Conservation (phyloP, 2,113 vertebrate species). For the Thymallus thymallus region DNA sequence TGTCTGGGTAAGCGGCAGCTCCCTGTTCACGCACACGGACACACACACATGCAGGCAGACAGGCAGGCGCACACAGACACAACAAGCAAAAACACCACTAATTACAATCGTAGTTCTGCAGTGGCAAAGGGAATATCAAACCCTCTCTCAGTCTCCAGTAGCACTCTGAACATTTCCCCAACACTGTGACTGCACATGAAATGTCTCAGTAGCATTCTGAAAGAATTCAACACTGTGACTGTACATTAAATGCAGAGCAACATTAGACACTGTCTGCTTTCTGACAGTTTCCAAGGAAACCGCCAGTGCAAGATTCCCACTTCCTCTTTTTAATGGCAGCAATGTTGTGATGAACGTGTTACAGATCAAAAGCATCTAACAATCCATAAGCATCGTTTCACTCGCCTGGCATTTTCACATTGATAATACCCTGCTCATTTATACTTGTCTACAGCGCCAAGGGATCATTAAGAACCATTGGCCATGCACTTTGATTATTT, state of each 20-base stretch:
- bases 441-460: conserved; percentile 22
- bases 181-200: no score
- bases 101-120: conserved; percentile 8
- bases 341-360: conserved; percentile 63
- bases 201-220: neutral
- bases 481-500: conserved; percentile 43
- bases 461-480: conserved; percentile 52
- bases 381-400: conserved; percentile 49
- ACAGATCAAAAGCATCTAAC: conserved; percentile 64
- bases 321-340: conserved; percentile 59
- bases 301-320: conserved; percentile 42
- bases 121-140: conserved; percentile 10
- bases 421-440: conserved; percentile 51
- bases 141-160: neutral
- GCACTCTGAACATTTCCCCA: neutral
- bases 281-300: conserved; percentile 70
- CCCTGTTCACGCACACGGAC: conserved; percentile 72
- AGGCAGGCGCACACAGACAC: conserved; percentile 8
- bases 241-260: conserved; percentile 45
- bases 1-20: conserved; percentile 95
- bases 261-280: conserved; percentile 49
- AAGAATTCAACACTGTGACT: conserved; percentile 16
- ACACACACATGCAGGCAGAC: neutral
- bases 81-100: conserved; percentile 1
- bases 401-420: conserved; percentile 49